phyloP scores from a whole-genome alignment of 2,113 vertebrate genomes.

The Tragelaphus strepsiceros region DNA sequence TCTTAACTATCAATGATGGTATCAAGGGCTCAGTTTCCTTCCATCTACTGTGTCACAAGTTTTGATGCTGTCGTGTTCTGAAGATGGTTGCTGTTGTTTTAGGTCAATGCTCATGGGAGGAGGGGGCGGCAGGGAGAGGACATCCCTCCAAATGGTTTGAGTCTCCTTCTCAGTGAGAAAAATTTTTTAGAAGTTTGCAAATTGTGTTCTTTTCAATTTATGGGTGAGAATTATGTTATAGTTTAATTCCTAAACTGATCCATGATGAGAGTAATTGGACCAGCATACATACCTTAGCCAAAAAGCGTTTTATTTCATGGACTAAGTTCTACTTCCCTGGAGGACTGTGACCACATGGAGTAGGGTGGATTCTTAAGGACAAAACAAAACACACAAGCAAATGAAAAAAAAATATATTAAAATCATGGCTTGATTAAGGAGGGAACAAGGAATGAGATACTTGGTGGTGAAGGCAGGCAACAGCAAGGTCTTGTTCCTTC shows the following conservation, averaged over 20 bases:
- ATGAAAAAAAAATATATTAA: neutral
- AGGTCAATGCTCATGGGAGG: neutral
- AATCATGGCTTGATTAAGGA: neutral
- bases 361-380: neutral
- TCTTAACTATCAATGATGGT: neutral
- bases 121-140: accelerated
- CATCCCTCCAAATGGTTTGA: neutral
- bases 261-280: neutral
- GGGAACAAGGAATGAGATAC: neutral
- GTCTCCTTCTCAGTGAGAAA: neutral
- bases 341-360: neutral
- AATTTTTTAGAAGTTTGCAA: neutral
- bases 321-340: neutral
- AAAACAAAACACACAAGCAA: neutral
- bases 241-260: neutral
- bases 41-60: neutral
- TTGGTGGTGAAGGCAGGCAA: neutral
- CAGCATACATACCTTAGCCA: neutral
- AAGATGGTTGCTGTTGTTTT: neutral
- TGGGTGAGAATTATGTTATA: neutral
- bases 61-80: neutral
- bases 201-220: neutral
- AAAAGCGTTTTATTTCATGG: neutral
- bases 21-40: neutral
- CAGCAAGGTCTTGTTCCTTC: neutral